A percentile compares a stretch with the other conserved stretches of the same genome.
These are phyloP conservation scores for Choreutis nemorana DNA, from an alignment of 2,888 invertebrate species.

Conservation along the genomic window DNA sequence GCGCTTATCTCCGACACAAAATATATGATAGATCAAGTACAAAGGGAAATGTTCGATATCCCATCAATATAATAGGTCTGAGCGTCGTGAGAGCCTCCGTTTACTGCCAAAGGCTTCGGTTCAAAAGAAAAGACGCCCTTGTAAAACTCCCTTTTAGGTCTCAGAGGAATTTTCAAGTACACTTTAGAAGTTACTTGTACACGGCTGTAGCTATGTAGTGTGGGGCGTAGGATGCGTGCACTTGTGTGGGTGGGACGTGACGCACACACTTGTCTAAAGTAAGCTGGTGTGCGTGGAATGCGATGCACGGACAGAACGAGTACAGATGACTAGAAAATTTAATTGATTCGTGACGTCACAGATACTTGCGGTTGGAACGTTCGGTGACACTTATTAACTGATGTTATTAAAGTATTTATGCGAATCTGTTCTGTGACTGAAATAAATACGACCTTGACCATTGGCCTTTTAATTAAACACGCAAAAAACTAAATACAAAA, in stretches of 20 bases:
- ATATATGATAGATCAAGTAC: no score
- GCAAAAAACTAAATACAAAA: no score
- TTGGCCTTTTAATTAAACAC: no score
- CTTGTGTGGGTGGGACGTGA: conserved; percentile 39
- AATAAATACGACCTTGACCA: no score
- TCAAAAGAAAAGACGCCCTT: conserved; percentile 54
- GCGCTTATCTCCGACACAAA: no score
- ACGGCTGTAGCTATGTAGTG: conserved; percentile 27
- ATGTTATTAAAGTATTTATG: no score
- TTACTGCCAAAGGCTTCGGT: conserved; percentile 42
- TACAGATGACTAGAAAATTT: no score
- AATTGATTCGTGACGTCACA: conserved; percentile 28
- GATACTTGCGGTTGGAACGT: not conserved
- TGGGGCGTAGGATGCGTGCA: conserved; percentile 28
- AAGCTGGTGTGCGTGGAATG: conserved; percentile 35
- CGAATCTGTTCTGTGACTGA: no score
- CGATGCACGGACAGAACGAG: conserved; percentile 15
- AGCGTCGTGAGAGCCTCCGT: conserved; percentile 35
- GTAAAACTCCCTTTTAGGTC: conserved; percentile 55
- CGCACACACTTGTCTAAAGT: conserved; percentile 12
- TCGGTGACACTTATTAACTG: no score
- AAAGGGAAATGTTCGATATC: no score
- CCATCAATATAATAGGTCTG: no score
- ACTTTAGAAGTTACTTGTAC: conserved; percentile 27
- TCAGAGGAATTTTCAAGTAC: conserved; percentile 41